A percentile compares a stretch with the other conserved stretches of the same genome.
Evolutionary conservation across 2,888 invertebrate species (phyloP).

Genomic region (Colostygia pectinataria): DNA sequence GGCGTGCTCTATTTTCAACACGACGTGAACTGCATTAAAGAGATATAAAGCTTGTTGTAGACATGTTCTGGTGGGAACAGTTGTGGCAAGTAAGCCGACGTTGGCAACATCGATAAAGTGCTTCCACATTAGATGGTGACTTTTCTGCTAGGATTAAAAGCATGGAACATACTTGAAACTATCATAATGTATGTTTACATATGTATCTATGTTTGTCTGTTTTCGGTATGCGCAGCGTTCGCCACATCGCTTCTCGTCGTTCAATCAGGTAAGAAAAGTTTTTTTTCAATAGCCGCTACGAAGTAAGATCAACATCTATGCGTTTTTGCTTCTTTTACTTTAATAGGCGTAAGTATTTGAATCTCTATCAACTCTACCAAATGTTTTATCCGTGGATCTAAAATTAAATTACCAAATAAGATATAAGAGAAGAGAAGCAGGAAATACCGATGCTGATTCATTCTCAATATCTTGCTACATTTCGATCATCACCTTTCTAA

Average conservation of each 20-base stretch:
- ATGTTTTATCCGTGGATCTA: not conserved
- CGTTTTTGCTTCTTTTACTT: too few relatives aligned
- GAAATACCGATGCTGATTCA: too few relatives aligned
- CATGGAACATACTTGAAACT: conserved; percentile 16
- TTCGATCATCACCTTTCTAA: too few relatives aligned
- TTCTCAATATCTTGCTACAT: too few relatives aligned
- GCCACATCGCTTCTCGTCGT: conserved; percentile 15
- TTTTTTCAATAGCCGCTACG: too few relatives aligned
- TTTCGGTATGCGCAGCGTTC: conserved; percentile 22
- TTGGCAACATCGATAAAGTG: conserved; percentile 28
- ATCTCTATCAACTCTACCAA: not conserved
- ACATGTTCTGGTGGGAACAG: conserved; percentile 21
- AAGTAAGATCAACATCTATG: too few relatives aligned
- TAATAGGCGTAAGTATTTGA: not conserved
- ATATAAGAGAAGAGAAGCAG: too few relatives aligned
- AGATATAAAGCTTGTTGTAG: conserved; percentile 23
- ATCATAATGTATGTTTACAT: conserved; percentile 19
- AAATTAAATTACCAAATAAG: too few relatives aligned
- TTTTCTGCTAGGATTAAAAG: conserved; percentile 12
- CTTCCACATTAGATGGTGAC: conserved; percentile 21
- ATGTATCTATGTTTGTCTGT: conserved; percentile 18
- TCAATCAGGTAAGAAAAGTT: conserved; percentile 14
- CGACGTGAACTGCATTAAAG: conserved; percentile 29
- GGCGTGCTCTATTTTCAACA: conserved; percentile 24
- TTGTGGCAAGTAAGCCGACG: conserved; percentile 28